Evolutionary conservation across 2,113 vertebrate genomes (phyloP), one percentile per base, ranked within the genome.

Genomic region (Eleginops maclovinus): DNA sequence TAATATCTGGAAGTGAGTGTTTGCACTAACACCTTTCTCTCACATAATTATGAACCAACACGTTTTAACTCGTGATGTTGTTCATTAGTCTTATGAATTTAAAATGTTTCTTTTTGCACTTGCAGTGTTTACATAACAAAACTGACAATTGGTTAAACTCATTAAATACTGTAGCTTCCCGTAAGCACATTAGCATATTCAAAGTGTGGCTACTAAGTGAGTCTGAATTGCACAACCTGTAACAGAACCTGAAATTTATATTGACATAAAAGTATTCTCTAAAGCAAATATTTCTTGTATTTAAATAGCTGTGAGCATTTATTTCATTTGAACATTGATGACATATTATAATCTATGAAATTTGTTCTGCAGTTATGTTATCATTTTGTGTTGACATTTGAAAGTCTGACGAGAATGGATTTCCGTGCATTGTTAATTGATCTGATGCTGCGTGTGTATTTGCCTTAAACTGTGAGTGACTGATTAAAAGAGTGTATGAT

Each of bases 331-430:
- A 85, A 62, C 14, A 1, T 55, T 44, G 10, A 40, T 36, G 28
- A 54, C 50, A 36, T 9, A 61, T 24, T 22, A 16, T 11, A 60
- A 72, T 24, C 13, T 61, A 10, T 15, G 22, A 19, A 17, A 3
- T 40, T 4, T 56, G 22, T 75, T 40, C 36, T 13, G 44, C 47
- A 62, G 12, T 24, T 12, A 15, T 28, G 36, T 21, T 15, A 58
- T 66, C 3, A 53, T 36, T 59, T 36, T 53, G 40, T 83, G 55
- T 13, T 82, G 67, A 84, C 72, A 76, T 84, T 77, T 81, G 36
- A 26, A 15, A 54, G 9, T 51, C 9, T 62, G 21, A 31, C 0
- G 2, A 80, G 49, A 61, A 61, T 65, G 28, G 8, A 73, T 77
- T 43, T 55, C n/a, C 9, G 49, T 51, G 22, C 53, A 19, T 46